Percentiles rank a stretch among this genome's conserved stretches.
These are phyloP conservation scores for Erethizon dorsatum DNA, from an alignment of 2,797 vertebrate genomes.

Conservation along the genomic window DNA sequence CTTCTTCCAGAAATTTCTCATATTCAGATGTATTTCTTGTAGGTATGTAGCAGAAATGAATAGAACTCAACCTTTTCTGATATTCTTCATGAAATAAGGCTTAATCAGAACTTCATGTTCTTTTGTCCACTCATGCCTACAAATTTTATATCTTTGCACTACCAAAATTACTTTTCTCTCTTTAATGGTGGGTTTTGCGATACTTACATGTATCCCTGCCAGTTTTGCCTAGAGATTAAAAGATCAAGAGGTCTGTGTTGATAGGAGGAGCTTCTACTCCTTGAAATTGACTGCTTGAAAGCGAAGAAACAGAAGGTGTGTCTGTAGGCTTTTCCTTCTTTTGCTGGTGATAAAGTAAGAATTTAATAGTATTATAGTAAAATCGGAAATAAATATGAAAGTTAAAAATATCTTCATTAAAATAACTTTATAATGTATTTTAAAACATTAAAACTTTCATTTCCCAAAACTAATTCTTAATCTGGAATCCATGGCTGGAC, in stretches of 20 bases:
- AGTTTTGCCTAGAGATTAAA: conserved; percentile 9
- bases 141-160: not conserved
- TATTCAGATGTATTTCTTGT: not conserved
- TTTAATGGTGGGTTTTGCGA: not conserved
- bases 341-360: conserved; percentile 48
- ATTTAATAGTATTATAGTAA: not conserved
- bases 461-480: not conserved
- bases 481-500: not conserved
- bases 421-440: conserved; percentile 19
- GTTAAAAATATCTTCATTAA: conserved; percentile 37
- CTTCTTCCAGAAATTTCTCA: not conserved
- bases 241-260: not conserved
- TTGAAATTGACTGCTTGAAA: not conserved
- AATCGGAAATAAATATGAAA: conserved; percentile 45
- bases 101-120: not conserved
- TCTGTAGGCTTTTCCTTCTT: not conserved
- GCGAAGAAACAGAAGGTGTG: not conserved
- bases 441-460: not conserved
- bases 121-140: not conserved
- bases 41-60: not conserved
- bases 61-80: not conserved
- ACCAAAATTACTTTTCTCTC: not conserved
- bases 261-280: not conserved
- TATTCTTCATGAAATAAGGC: not conserved
- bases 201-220: not conserved